These are phyloP conservation scores for Cyanoderma ruficeps DNA, from an alignment of 2,113 vertebrate genomes.

Conservation along the genomic window DNA sequence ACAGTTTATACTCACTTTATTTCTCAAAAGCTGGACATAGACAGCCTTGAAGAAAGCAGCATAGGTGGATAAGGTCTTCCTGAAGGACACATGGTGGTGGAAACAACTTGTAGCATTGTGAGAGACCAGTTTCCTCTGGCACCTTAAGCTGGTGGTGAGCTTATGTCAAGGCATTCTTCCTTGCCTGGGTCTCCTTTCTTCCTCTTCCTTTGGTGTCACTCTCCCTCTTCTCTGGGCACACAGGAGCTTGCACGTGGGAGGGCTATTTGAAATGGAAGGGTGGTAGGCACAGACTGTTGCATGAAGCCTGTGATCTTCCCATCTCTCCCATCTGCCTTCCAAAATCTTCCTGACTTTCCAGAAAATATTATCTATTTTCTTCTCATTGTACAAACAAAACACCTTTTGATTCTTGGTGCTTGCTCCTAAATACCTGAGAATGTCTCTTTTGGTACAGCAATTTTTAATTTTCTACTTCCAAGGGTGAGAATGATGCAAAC, in stretches of 20 bases:
- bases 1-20: background rate
- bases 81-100: background rate
- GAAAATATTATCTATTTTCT: background rate
- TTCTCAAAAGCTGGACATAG: background rate
- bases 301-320: background rate
- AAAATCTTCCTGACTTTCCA: background rate
- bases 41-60: background rate
- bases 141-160: background rate
- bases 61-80: background rate
- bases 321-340: background rate
- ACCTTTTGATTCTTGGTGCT: background rate
- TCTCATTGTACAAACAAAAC: background rate
- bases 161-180: rapidly evolving
- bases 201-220: background rate
- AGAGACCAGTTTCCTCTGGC: background rate
- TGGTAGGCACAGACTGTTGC: background rate
- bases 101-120: background rate
- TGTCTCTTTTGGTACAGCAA: background rate
- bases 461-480: background rate
- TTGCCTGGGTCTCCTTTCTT: background rate
- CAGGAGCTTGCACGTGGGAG: background rate
- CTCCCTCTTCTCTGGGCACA: background rate
- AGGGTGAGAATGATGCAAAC: background rate
- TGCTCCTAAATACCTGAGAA: rapidly evolving
- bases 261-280: background rate